Evolutionary conservation across 2,113 vertebrate species (phyloP).

Genomic region (Ophiodon elongatus): DNA sequence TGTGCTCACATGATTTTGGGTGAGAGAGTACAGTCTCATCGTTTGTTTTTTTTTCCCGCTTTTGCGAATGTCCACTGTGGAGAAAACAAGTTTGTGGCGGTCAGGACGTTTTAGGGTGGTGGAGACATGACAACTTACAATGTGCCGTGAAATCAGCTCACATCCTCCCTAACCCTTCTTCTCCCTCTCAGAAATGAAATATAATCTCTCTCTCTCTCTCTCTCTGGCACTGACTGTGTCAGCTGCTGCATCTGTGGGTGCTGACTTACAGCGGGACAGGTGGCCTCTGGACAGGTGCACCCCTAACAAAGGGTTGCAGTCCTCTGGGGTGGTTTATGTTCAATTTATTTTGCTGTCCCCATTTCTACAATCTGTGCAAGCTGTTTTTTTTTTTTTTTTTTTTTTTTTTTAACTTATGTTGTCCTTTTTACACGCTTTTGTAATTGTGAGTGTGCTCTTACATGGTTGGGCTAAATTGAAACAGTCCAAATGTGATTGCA

Average conservation of each 20-base stretch:
- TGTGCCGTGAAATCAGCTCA: constrained; percentile 74
- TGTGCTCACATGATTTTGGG: neutral
- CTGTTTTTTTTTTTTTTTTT: too few relatives aligned
- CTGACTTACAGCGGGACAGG: constrained; percentile 66
- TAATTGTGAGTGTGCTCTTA: neutral
- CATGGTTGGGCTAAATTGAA: neutral
- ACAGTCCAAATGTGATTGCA: neutral
- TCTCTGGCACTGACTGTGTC: constrained; percentile 58
- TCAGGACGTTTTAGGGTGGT: constrained; percentile 37
- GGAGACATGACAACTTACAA: constrained; percentile 58
- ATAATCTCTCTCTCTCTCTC: constrained; percentile 37
- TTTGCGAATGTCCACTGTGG: neutral
- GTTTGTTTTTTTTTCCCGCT: constrained; percentile 11
- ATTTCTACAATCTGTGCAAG: neutral
- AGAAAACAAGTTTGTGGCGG: neutral
- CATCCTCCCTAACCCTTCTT: constrained; percentile 48
- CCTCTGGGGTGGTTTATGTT: neutral
- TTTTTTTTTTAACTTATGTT: too few relatives aligned
- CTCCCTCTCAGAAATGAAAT: constrained; percentile 58
- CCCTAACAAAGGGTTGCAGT: constrained; percentile 50
- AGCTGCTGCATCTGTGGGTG: constrained; percentile 62
- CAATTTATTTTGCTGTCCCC: neutral
- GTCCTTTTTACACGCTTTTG: neutral
- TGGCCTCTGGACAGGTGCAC: constrained; percentile 72
- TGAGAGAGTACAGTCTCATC: neutral